Base-by-base conservation (phyloP, 2,797 vertebrate genomes). In the Centropyge bicolor region DNA sequence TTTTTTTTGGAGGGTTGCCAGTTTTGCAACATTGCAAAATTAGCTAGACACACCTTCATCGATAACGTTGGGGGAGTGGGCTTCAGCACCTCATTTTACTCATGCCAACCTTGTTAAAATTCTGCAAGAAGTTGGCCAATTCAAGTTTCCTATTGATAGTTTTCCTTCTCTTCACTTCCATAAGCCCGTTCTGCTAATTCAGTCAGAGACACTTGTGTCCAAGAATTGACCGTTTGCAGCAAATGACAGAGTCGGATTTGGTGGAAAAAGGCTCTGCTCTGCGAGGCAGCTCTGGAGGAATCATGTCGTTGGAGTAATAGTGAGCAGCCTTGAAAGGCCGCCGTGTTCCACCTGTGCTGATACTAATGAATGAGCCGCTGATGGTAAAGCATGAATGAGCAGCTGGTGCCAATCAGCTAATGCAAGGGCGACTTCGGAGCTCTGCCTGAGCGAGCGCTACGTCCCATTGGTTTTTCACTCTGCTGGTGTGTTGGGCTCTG, bases 401-500 rank as follows among this genome's bases (percentile, higher is more conserved):
- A 83, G 67, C 67, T 73, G 59, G 51, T 62, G 64, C 68, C 57
- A 82, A 80, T 84, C 71, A 76, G 74, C 62, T 70, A 81, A 73
- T 84, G 70, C 54, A 57, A 54, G 71, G 40, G 48, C 4, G 62
- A 72, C 55, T 41, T 89, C 20, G 66, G 61, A 46, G 62, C 51
- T 24, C 45, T 43, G 64, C 49, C 70, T 49, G 24, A 71, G 40
- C 52, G 14, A 60, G 35, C 38, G 35, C 67, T 6, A 4, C 14
- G 57, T 19, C 22, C 43, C 67, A 35, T 36, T 77, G 70, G 17
- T 64, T 82, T 57, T 35, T 54, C 55, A 36, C 60, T 48, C 51
- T 52, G 16, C 48, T 14, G 40, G 6, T 40, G 7, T 72, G 17
- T 35, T 46, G 16, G 19, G 65, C 57, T 81, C 27, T 62, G 40